Evolutionary conservation across 2,113 vertebrate genomes (phyloP).

Genomic region (Nothobranchius kuhntae): DNA sequence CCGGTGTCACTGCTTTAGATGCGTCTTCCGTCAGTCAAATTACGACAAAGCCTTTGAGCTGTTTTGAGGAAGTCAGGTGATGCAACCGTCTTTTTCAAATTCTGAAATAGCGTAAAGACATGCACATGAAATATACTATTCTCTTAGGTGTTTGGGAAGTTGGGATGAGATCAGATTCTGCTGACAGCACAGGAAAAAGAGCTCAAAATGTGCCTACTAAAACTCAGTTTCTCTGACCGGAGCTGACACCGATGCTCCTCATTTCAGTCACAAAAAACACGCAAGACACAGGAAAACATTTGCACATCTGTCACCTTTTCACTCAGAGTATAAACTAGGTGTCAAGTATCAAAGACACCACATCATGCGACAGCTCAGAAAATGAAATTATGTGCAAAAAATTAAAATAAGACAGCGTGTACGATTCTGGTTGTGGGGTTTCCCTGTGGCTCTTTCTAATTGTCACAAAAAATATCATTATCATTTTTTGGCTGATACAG

Average conservation of each 20-base stretch:
- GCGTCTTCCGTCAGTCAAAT: slow-evolving; percentile 39
- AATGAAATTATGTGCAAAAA: slow-evolving; percentile 21
- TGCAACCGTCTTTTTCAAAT: slow-evolving; percentile 58
- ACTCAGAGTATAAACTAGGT: slow-evolving; percentile 21
- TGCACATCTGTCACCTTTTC: slow-evolving; percentile 49
- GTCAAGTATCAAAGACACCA: slow-evolving; percentile 42
- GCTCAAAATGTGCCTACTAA: slow-evolving; percentile 21
- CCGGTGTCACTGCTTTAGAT: slow-evolving; percentile 27
- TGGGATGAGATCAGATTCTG: slow-evolving; percentile 24
- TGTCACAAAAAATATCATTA: too few relatives aligned
- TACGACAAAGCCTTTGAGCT: slow-evolving; percentile 58
- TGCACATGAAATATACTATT: slow-evolving; percentile 45
- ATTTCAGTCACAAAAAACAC: not conserved
- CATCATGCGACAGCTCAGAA: slow-evolving; percentile 26
- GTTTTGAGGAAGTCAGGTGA: slow-evolving; percentile 57
- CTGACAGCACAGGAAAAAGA: slow-evolving; percentile 53
- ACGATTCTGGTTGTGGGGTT: slow-evolving; percentile 5
- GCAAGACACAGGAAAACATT: slow-evolving; percentile 49
- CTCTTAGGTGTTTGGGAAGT: slow-evolving; percentile 38
- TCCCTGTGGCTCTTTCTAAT: too few relatives aligned
- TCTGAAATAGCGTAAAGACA: slow-evolving; percentile 37
- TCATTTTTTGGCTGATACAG: too few relatives aligned
- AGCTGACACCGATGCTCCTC: slow-evolving; percentile 1
- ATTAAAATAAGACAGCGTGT: slow-evolving; percentile 15
- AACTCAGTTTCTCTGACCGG: slow-evolving; percentile 40